Percentiles rank a stretch among this genome's conserved stretches.
These are phyloP conservation scores for Clarias magur DNA, from an alignment of 2,113 vertebrate species.

Conservation along the genomic window DNA sequence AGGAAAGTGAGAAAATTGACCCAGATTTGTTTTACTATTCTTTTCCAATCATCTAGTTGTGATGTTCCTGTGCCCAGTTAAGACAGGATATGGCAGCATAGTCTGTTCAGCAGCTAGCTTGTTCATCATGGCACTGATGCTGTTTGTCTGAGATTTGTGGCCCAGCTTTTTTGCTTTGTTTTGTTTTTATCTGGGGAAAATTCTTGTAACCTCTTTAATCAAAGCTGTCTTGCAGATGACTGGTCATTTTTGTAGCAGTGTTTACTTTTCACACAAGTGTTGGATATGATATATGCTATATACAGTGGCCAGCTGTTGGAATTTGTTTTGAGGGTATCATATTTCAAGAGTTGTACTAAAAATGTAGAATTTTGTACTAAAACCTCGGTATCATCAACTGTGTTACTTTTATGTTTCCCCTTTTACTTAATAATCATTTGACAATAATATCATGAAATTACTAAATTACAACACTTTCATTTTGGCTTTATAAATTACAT, in stretches of 20 bases:
- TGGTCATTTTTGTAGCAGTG: background rate
- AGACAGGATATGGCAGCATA: background rate
- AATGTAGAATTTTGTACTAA: background rate
- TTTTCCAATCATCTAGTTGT: background rate
- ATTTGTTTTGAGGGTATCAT: background rate
- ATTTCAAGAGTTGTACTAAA: background rate
- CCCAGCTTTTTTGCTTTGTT: background rate
- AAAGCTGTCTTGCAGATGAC: background rate
- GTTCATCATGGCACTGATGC: background rate
- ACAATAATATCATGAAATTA: background rate
- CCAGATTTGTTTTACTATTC: background rate
- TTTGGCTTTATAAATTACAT: background rate
- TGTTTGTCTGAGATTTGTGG: background rate
- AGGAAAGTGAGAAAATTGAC: background rate
- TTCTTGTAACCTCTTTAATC: background rate
- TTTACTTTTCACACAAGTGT: background rate
- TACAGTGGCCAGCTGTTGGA: background rate
- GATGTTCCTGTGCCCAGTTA: background rate
- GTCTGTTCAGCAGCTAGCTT: background rate
- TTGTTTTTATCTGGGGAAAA: background rate
- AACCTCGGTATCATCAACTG: background rate
- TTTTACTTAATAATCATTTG: background rate
- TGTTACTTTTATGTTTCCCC: background rate
- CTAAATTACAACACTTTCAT: background rate
- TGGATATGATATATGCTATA: background rate